Evolutionary conservation across 2,888 invertebrate species (phyloP).

Genomic region (Desoria tigrina): DNA sequence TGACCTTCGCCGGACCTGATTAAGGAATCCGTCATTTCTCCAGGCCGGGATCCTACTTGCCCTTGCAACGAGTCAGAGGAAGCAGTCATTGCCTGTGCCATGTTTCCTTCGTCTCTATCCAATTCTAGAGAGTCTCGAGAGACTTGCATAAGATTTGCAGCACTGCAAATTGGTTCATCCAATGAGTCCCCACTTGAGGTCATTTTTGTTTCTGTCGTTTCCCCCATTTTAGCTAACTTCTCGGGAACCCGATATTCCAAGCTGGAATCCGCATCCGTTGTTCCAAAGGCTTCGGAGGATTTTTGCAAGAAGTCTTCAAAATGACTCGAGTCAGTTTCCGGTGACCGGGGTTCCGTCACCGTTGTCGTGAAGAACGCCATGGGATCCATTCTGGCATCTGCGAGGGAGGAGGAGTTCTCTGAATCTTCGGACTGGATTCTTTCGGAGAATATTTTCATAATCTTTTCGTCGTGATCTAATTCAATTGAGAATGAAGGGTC

Average conservation of each 20-base stretch:
- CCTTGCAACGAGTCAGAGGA: slow-evolving; percentile 63
- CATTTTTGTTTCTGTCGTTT: slow-evolving; percentile 55
- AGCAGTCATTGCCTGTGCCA: slow-evolving; percentile 55
- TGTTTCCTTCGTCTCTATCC: slow-evolving; percentile 56
- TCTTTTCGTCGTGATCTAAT: slow-evolving; percentile 29
- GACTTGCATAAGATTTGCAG: slow-evolving; percentile 60
- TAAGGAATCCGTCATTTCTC: too few relatives aligned
- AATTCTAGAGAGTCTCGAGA: slow-evolving; percentile 70
- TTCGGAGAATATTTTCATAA: slow-evolving; percentile 50
- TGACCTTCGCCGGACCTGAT: not conserved
- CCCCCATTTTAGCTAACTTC: slow-evolving; percentile 44
- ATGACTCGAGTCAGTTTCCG: slow-evolving; percentile 46
- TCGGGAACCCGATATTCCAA: slow-evolving; percentile 54
- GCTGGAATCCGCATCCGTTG: slow-evolving; percentile 53
- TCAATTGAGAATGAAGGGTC: slow-evolving; percentile 1
- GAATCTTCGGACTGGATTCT: slow-evolving; percentile 41
- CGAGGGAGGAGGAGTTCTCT: slow-evolving; percentile 8
- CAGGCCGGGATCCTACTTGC: slow-evolving; percentile 50
- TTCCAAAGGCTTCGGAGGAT: slow-evolving; percentile 38
- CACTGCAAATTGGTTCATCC: slow-evolving; percentile 53
- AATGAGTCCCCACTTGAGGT: slow-evolving; percentile 51
- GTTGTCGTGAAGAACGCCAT: slow-evolving; percentile 51
- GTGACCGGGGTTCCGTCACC: slow-evolving; percentile 49
- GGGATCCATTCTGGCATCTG: slow-evolving; percentile 27
- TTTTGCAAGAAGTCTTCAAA: slow-evolving; percentile 41